phyloP scores from a whole-genome alignment of 2,797 vertebrate genomes.

The Rhinophrynus dorsalis region DNA sequence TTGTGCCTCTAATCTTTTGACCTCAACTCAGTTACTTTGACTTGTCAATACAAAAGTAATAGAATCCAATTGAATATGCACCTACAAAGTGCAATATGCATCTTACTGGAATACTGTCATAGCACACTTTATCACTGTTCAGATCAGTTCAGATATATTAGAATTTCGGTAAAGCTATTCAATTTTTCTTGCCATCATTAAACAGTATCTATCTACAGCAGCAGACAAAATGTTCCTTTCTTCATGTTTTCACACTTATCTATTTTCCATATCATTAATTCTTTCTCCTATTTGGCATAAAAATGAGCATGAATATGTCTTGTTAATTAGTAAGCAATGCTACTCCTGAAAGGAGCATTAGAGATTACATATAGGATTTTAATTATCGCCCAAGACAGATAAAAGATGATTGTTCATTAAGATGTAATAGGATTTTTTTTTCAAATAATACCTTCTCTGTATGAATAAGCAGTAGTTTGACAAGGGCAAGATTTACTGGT shows the following conservation, averaged over 20 bases:
- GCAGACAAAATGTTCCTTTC: constrained; percentile 20
- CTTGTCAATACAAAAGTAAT: no score
- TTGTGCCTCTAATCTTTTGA: no score
- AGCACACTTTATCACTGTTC: constrained; percentile 3
- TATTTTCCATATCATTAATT: constrained; percentile 45
- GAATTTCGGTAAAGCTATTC: constrained; percentile 5
- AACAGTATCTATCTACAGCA: neutral
- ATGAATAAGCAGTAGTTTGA: constrained; percentile 10
- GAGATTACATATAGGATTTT: constrained; percentile 42
- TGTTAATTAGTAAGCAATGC: constrained; percentile 42
- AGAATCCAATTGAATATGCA: no score
- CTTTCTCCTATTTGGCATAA: constrained; percentile 41
- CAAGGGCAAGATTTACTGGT: constrained; percentile 4
- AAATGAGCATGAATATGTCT: constrained; percentile 16
- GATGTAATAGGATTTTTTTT: constrained; percentile 32
- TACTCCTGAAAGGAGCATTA: constrained; percentile 22
- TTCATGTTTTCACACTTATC: constrained; percentile 33
- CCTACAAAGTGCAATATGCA: no score
- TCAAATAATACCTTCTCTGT: constrained; percentile 22
- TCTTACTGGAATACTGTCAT: no score
- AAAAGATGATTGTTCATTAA: constrained; percentile 41
- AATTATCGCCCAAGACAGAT: constrained; percentile 37
- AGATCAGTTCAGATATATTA: constrained; percentile 11
- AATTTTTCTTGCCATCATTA: constrained; percentile 27
- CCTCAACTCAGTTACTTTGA: no score